phyloP scores from a whole-genome alignment of 2,888 invertebrate genomes.

The Unio delphinus region DNA sequence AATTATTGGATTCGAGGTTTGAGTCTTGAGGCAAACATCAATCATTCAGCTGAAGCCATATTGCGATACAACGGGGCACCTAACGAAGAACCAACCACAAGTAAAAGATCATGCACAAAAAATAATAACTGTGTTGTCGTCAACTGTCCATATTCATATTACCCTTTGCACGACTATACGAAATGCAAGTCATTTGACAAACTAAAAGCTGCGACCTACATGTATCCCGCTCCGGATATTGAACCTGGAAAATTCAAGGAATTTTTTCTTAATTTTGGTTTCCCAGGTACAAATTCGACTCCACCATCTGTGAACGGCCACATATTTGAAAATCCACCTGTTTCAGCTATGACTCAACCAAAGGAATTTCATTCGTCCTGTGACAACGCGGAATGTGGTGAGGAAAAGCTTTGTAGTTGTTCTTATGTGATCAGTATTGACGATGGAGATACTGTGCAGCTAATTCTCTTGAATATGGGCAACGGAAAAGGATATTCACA shows the following conservation, averaged over 20 bases:
- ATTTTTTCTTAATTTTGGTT: slow-evolving; percentile 59
- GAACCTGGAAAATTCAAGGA: slow-evolving; percentile 37
- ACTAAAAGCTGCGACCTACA: slow-evolving; percentile 19
- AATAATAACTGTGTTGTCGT: slow-evolving; percentile 33
- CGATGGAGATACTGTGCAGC: slow-evolving; percentile 50
- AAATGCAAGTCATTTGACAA: slow-evolving; percentile 32
- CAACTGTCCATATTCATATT: slow-evolving; percentile 48
- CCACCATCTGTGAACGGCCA: slow-evolving; percentile 54
- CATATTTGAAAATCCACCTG: slow-evolving; percentile 36
- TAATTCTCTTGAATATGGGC: slow-evolving; percentile 58
- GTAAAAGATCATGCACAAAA: slow-evolving; percentile 20
- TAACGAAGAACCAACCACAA: slow-evolving; percentile 26
- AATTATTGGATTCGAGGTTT: slow-evolving; percentile 57
- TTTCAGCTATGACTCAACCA: slow-evolving; percentile 48
- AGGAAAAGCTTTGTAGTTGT: slow-evolving; percentile 47
- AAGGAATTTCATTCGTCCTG: slow-evolving; percentile 43
- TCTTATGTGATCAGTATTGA: slow-evolving; percentile 43
- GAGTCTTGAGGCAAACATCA: slow-evolving; percentile 29
- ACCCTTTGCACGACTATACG: slow-evolving; percentile 24
- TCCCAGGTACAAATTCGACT: slow-evolving; percentile 43
- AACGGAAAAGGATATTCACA: slow-evolving; percentile 56
- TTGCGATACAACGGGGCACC: slow-evolving; percentile 37
- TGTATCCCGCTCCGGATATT: slow-evolving; percentile 31
- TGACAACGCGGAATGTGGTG: slow-evolving; percentile 34
- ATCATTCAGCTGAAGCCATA: slow-evolving; percentile 40